Evolutionary conservation across 2,797 vertebrate species (phyloP).

Genomic region (Lepilemur septentrionalis): DNA sequence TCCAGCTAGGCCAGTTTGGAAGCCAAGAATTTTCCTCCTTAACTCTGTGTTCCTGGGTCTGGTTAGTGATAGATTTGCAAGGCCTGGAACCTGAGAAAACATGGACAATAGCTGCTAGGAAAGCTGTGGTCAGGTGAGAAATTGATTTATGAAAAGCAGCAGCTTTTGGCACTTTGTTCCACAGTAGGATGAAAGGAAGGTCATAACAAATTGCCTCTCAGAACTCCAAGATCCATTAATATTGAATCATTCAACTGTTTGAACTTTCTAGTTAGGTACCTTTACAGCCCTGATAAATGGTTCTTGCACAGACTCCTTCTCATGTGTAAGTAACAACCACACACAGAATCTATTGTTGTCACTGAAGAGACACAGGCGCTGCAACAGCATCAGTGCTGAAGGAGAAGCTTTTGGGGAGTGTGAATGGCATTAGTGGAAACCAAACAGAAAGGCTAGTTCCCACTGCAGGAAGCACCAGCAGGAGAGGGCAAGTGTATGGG

Average conservation of each 20-base stretch:
- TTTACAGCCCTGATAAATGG: neutral
- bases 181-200: neutral
- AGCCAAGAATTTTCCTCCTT: neutral
- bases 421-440: neutral
- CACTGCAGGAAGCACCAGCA: neutral
- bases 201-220: neutral
- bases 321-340: neutral
- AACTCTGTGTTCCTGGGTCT: neutral
- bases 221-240: constrained; percentile 54
- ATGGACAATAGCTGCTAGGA: neutral
- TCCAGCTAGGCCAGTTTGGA: neutral
- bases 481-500: neutral
- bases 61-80: neutral
- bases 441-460: neutral
- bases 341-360: neutral
- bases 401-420: neutral
- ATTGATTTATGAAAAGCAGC: constrained; percentile 29
- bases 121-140: constrained; percentile 45
- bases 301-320: constrained; percentile 38
- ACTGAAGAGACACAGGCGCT: constrained; percentile 15
- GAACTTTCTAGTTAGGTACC: neutral
- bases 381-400: neutral
- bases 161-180: neutral
- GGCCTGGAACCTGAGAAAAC: neutral
- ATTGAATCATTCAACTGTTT: neutral